Evolutionary conservation across 2,888 invertebrate genomes (phyloP), one percentile per base, ranked within the genome.

Genomic region (Cryptus armator): DNA sequence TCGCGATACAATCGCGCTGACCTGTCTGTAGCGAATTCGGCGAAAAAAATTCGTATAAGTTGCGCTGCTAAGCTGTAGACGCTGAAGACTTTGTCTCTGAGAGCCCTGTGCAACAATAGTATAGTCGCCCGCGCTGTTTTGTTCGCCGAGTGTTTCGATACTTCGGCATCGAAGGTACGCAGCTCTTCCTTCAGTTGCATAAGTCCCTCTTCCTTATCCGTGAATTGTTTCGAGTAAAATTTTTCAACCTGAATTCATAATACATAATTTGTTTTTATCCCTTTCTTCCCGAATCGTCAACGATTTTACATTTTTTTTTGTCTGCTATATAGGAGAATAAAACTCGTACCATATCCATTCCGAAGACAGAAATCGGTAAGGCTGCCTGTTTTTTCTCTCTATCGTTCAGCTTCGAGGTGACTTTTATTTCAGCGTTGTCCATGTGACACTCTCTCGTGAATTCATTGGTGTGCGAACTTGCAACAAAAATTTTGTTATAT

Each of bases 171-270:
- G 86, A 95, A 95, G 3, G 93, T 92, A 70, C 94, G 91, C 59
- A 96, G 90, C 85, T 95, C 95, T 79, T 95, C 95, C 89, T 95
- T 95, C 62, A 98, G 94, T 19, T 96, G 95, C 85, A 96, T 95
- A n/a, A 98, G 93, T 0, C 98, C 98, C 90, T 98, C 98, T 92
- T 98, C 98, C 91, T 98, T 97, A 92, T 98, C 98, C 66, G 97
- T 95, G 94, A 97, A 98, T 93, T 97, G 98, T 90, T 98, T 98
- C 5, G 98, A 98, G 94, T 97, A 98, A 93, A 98, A 97, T 91
- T 97, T 97, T 93, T 98, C 98, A 2, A 98, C 97, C 97, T 97
- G 79, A 68, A 43, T 81, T 14, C 24, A 48, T 32, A 72, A 6
- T 70, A 24, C 24, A 24, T 24, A 1, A 24, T 24, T 24, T 24